Evolutionary conservation across 2,113 vertebrate species (phyloP).

Genomic region (Macquaria australasica): DNA sequence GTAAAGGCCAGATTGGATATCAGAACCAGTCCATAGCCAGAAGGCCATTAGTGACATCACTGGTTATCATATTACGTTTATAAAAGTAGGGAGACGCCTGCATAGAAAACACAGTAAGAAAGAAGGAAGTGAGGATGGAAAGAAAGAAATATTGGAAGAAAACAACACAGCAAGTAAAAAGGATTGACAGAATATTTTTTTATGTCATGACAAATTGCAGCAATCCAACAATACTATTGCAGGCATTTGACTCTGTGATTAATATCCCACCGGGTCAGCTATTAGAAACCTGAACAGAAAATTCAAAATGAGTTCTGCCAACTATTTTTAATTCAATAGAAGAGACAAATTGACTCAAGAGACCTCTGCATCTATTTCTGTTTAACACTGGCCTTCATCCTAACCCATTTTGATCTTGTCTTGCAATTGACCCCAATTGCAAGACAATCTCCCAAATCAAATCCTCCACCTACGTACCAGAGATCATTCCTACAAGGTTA

Average conservation of each 20-base stretch:
- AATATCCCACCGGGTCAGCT: not conserved
- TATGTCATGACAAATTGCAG: not conserved
- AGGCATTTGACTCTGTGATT: not conserved
- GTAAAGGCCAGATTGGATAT: constrained; percentile 72
- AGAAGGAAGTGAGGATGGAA: not conserved
- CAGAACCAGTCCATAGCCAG: constrained; percentile 60
- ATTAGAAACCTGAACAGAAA: no score
- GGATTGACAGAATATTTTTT: not conserved
- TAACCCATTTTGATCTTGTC: not conserved
- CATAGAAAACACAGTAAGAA: constrained; percentile 24
- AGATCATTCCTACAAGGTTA: not conserved
- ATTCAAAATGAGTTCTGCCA: not conserved
- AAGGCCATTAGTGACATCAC: constrained; percentile 58
- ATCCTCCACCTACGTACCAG: not conserved
- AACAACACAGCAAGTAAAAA: constrained; percentile 4
- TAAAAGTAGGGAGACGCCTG: constrained; percentile 41
- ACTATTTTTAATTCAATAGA: not conserved
- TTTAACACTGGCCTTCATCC: not conserved
- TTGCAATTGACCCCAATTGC: not conserved
- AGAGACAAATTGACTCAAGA: not conserved
- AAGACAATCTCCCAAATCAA: not conserved
- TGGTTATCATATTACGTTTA: constrained; percentile 70
- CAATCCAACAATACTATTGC: not conserved
- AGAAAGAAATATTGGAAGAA: not conserved
- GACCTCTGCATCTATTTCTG: not conserved